These are phyloP conservation scores for Drosophila cyrtoloma DNA, from an alignment of 2,888 invertebrate genomes.

Conservation along the genomic window DNA sequence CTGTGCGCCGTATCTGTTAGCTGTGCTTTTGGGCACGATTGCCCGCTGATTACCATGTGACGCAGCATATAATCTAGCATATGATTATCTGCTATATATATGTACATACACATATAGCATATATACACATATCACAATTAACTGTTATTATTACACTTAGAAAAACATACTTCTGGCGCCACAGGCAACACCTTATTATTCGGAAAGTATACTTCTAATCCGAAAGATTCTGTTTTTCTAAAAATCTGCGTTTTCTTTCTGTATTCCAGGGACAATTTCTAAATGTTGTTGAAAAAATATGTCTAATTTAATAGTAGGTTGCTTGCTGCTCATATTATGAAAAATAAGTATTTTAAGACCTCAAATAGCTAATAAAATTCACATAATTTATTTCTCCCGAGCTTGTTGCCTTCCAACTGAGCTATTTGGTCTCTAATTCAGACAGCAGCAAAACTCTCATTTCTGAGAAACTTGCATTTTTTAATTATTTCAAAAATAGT, in stretches of 20 bases:
- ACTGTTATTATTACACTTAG: conserved; percentile 21
- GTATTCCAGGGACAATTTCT: not conserved
- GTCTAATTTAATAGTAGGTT: not conserved
- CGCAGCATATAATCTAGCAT: conserved; percentile 68
- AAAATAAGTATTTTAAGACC: not conserved
- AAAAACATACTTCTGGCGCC: not conserved
- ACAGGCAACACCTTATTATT: not conserved
- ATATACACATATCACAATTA: conserved; percentile 1
- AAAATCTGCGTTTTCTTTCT: not conserved
- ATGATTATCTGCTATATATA: conserved; percentile 54
- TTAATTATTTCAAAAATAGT: not conserved
- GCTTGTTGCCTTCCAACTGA: not conserved
- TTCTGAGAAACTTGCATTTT: not conserved
- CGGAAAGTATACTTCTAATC: not conserved
- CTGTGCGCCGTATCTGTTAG: conserved; percentile 27
- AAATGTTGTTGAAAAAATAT: not conserved
- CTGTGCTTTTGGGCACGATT: conserved; percentile 63
- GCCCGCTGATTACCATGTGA: conserved; percentile 71
- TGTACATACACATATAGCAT: conserved; percentile 9
- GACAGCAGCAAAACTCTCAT: not conserved
- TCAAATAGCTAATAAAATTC: not conserved
- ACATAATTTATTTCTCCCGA: not conserved
- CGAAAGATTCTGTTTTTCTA: not conserved
- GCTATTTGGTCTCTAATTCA: not conserved
- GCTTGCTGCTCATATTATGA: not conserved